These are phyloP conservation scores for Scomber colias DNA, from an alignment of 2,113 vertebrate genomes.

Conservation along the genomic window DNA sequence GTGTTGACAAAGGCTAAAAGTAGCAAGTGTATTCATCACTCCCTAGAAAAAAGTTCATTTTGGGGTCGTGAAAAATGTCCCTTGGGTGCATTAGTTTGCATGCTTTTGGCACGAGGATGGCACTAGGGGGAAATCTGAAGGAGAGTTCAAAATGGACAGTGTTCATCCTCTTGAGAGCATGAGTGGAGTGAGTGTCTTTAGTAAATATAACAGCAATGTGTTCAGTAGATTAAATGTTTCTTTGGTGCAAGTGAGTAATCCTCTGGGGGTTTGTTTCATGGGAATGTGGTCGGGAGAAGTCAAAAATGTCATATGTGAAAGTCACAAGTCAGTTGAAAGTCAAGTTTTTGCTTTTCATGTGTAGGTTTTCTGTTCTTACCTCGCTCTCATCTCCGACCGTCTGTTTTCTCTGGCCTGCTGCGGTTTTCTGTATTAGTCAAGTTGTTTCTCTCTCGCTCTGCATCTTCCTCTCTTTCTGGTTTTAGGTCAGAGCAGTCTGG, in stretches of 20 bases:
- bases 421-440: slow-evolving; percentile 1
- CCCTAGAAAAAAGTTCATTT: no score
- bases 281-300: not conserved
- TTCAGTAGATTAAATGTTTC: no score
- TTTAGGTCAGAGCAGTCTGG: slow-evolving; percentile 25
- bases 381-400: not conserved
- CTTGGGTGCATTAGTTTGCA: no score
- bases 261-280: not conserved
- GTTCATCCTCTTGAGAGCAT: no score
- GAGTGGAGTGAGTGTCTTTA: no score
- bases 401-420: slow-evolving; percentile 11
- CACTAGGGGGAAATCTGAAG: no score
- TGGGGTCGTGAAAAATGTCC: no score
- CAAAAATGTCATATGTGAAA: not conserved
- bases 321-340: not conserved
- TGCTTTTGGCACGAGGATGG: no score
- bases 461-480: slow-evolving; percentile 32
- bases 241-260: not conserved
- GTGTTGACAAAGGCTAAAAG: no score
- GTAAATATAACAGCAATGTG: no score
- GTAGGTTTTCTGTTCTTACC: not conserved
- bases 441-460: slow-evolving; percentile 35
- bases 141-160: no score
- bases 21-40: no score
- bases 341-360: not conserved